A percentile compares a stretch with the other conserved stretches of the same genome.
phyloP scores from a whole-genome alignment of 37 sponge, comb jelly and placozoan genomes.

The Oopsacas minuta region DNA sequence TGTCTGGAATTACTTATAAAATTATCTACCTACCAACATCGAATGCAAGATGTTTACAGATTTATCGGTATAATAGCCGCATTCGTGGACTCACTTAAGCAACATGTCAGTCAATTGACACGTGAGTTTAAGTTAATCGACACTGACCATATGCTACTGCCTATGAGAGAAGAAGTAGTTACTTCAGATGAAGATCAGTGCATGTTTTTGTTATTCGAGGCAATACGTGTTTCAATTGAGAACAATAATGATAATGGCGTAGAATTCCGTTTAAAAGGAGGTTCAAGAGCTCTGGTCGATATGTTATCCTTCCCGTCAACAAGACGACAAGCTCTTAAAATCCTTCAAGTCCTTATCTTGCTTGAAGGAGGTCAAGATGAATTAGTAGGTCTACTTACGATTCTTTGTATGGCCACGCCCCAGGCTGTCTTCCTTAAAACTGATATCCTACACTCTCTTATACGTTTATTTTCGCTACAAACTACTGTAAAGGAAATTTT shows the following conservation, averaged over 20 bases:
- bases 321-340: constrained; percentile 51
- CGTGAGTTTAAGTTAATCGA: neutral
- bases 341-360: constrained; percentile 51
- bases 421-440: constrained; percentile 48
- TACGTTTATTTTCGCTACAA: constrained; percentile 54
- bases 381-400: constrained; percentile 40
- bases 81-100: neutral
- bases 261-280: constrained; percentile 44
- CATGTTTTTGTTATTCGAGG: neutral
- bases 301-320: constrained; percentile 41
- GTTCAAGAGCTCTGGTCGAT: constrained; percentile 28
- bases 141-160: neutral
- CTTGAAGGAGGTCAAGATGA: constrained; percentile 61
- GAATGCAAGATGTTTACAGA: neutral
- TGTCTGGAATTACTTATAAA: neutral
- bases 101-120: neutral
- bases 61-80: neutral
- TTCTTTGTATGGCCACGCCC: constrained; percentile 36
- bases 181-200: neutral
- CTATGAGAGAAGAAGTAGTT: neutral
- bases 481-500: constrained; percentile 44
- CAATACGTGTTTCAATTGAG: constrained; percentile 6
- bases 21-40: neutral
- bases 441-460: constrained; percentile 57
- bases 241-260: constrained; percentile 47